Conservation (phyloP, 2,113 vertebrate species). For the Rhabdornis inornatus region DNA sequence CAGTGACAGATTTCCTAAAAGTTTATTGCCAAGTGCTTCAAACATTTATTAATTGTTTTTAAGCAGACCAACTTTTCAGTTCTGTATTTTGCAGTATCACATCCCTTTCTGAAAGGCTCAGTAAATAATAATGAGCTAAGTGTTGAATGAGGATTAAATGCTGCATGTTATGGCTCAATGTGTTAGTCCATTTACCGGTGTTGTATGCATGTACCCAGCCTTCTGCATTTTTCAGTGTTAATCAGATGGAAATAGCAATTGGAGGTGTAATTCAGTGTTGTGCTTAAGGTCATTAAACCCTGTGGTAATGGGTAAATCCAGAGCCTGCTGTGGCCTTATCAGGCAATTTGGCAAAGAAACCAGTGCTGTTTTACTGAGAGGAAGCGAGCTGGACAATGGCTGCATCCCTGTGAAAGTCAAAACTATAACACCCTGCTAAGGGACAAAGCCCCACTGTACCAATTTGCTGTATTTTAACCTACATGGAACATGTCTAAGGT, state of each 20-base stretch:
- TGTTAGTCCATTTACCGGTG: background rate
- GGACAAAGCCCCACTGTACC: background rate
- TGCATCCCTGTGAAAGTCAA: too few relatives aligned
- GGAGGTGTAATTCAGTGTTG: slow-evolving; percentile 32
- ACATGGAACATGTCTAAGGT: background rate
- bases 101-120: background rate
- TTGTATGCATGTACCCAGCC: background rate
- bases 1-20: background rate
- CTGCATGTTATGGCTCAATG: background rate
- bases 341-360: background rate
- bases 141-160: background rate
- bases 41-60: background rate
- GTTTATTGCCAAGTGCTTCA: background rate
- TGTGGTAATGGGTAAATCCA: slow-evolving; percentile 1
- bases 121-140: background rate
- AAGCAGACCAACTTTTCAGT: background rate
- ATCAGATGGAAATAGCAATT: slow-evolving; percentile 31
- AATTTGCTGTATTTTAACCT: background rate
- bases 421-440: background rate
- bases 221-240: slow-evolving; percentile 37
- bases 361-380: background rate
- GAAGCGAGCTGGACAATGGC: background rate
- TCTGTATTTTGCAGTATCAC: background rate
- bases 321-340: slow-evolving; percentile 5
- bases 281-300: slow-evolving; percentile 24